Evolutionary conservation across 1,140 invertebrate genomes (phyloP), one percentile per base, ranked within the genome.

Genomic region (Drosophila burlai): DNA sequence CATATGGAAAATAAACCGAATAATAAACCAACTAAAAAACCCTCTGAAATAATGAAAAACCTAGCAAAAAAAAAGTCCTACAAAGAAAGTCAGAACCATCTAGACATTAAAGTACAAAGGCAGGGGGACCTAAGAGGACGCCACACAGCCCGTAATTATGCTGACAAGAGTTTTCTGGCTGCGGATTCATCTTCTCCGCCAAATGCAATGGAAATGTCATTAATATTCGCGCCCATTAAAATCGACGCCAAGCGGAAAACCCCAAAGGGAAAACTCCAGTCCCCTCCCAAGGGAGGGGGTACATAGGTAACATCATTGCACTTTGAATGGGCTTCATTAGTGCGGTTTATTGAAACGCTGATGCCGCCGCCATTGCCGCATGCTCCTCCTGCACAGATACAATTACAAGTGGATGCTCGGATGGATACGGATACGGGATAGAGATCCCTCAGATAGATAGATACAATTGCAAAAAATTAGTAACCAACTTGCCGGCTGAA

Each of bases 161-260:
- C 83, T 91, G 89, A 91, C 87, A 91, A 91, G 81, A 73, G 64
- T 46, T 61, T 64, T 76, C 43, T 55, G 46, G 11, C 43, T 10
- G 47, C 52, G 24, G 61, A 57, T 49, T 47, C 61, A 62, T 67
- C 47, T 55, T 31, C 64, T 29, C 24, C 61, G 71, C 59, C 66
- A 76, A 77, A 83, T 83, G 83, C 81, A 89, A 89, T 90, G 69
- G 85, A 89, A 89, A 84, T 91, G 83, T 91, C 89, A 87, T 91
- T 91, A 91, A 91, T 87, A 91, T 87, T 81, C 71, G 85, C 83
- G 85, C 81, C 85, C 85, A 89, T 89, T 89, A 89, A 89, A 89
- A 90, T 85, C 76, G 82, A 89, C 85, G 85, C 85, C 75, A 64
- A 82, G 85, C 79, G 81, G 78, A 90, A 89, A 84, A 50, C 49